Evolutionary conservation across 2,797 vertebrate genomes (phyloP).

Genomic region (Enteromius afrohamiltoni): DNA sequence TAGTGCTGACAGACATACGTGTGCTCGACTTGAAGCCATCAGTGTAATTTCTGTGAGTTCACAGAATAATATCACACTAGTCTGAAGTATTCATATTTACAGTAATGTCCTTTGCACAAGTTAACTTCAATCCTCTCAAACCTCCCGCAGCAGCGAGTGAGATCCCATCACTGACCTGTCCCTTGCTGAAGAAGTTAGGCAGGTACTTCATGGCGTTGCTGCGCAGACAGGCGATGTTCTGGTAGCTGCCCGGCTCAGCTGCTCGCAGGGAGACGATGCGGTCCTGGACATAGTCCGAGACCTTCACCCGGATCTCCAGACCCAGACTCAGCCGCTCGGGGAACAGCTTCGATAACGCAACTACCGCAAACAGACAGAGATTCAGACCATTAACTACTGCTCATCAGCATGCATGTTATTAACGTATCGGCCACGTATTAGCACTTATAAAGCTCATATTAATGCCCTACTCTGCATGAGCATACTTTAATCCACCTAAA

Average conservation of each 20-base stretch:
- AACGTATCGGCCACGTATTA: not conserved
- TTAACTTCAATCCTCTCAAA: no score
- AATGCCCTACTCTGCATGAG: not conserved
- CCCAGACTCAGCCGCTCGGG: constrained; percentile 87
- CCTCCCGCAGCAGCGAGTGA: no score
- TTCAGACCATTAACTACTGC: not conserved
- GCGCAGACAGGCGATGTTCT: constrained; percentile 90
- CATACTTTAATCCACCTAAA: not conserved
- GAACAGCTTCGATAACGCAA: constrained; percentile 87
- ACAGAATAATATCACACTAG: no score
- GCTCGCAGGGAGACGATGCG: constrained; percentile 84
- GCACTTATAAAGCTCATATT: not conserved
- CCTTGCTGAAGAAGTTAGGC: constrained; percentile 91
- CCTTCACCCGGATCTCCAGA: constrained; percentile 91
- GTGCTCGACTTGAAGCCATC: no score
- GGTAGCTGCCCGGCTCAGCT: constrained; percentile 81
- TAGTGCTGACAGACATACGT: no score
- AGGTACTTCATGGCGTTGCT: constrained; percentile 96
- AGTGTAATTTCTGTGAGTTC: no score
- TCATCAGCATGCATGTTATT: not conserved
- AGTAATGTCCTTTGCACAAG: no score
- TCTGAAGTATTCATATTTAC: no score
- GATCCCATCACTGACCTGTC: constrained; percentile 78
- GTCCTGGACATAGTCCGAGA: constrained; percentile 90
- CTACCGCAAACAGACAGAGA: constrained; percentile 63